phyloP scores from a whole-genome alignment of 2,113 vertebrate species.

The Rhinopithecus roxellana region DNA sequence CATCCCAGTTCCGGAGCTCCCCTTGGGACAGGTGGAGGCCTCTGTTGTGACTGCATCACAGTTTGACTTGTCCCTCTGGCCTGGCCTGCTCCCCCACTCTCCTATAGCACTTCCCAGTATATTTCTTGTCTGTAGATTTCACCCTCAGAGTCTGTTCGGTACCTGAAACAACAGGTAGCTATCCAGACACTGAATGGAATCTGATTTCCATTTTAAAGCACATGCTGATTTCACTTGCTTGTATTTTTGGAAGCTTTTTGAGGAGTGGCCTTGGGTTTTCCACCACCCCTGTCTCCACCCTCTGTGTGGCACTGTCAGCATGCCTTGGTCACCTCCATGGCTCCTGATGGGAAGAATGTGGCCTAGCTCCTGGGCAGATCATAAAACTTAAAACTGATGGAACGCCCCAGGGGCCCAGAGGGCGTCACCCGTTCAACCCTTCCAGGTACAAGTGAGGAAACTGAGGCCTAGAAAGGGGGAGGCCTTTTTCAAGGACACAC shows the following conservation, averaged over 20 bases:
- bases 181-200: background rate
- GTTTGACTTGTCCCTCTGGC: background rate
- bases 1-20: background rate
- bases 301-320: background rate
- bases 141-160: background rate
- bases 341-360: background rate
- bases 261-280: background rate
- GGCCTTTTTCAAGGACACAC: background rate
- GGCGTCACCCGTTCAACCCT: background rate
- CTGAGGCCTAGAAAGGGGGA: background rate
- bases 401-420: background rate
- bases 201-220: background rate
- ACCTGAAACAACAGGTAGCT: background rate
- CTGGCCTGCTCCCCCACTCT: accelerated
- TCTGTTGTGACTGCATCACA: background rate
- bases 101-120: accelerated
- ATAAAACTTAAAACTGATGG: background rate
- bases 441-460: background rate
- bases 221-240: background rate
- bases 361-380: background rate
- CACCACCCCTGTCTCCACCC: accelerated
- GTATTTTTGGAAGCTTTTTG: background rate
- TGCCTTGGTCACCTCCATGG: background rate
- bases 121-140: background rate
- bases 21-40: background rate